Conservation (phyloP, 2,113 vertebrate genomes). For the Sylvia atricapilla region DNA sequence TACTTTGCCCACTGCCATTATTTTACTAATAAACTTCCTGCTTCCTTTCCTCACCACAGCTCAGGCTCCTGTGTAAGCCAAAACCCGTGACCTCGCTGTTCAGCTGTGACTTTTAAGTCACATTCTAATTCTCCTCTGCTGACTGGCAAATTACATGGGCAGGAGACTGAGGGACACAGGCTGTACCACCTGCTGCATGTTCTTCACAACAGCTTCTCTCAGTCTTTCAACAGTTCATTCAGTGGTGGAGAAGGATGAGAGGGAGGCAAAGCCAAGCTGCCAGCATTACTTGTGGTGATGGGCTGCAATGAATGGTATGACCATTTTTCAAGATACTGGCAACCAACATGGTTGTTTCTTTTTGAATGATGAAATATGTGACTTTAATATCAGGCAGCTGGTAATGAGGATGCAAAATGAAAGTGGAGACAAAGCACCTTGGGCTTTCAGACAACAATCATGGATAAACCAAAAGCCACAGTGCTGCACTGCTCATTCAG, state of each 20-base stretch:
- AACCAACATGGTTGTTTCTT: neutral
- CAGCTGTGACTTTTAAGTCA: neutral
- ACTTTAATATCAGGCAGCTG: conserved; percentile 14
- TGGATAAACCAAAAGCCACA: neutral
- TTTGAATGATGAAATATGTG: neutral
- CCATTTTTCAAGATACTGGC: conserved; percentile 4
- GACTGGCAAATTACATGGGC: conserved; percentile 23
- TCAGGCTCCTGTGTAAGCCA: neutral
- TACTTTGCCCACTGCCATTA: neutral
- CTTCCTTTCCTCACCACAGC: neutral
- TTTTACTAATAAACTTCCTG: conserved; percentile 26
- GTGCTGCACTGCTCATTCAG: neutral
- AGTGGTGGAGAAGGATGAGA: conserved; percentile 32
- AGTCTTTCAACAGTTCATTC: conserved; percentile 48
- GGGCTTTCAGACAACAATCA: neutral
- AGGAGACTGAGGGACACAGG: neutral
- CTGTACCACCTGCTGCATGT: conserved; percentile 46
- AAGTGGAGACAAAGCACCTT: neutral
- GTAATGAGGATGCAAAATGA: neutral
- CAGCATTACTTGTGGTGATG: conserved; percentile 9
- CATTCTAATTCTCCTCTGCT: conserved; percentile 12
- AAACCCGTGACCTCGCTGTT: neutral
- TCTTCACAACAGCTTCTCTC: conserved; percentile 33
- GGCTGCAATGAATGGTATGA: conserved; percentile 23
- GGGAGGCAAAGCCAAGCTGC: conserved; percentile 10